Evolutionary conservation across 1,140 invertebrate species (phyloP).

Genomic region (Zaprionus ornatus): DNA sequence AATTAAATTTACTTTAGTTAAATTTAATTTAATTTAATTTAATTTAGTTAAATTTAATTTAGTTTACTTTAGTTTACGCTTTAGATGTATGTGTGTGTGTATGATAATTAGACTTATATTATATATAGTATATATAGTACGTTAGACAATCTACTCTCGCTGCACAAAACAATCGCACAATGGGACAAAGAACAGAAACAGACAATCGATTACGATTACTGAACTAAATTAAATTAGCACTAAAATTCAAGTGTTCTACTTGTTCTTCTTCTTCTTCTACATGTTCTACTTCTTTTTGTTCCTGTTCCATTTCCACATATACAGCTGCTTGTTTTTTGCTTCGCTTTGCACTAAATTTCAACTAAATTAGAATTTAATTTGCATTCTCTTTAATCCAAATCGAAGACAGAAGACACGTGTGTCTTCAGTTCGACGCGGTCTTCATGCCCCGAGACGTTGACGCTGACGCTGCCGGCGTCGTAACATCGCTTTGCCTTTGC

Average conservation of each 20-base stretch:
- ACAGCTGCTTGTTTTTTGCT: conserved; percentile 12
- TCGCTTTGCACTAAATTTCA: conserved; percentile 74
- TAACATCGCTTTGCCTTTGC: conserved; percentile 26
- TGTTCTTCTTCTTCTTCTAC: conserved; percentile 13
- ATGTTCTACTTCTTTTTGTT: not conserved
- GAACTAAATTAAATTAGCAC: conserved; percentile 31
- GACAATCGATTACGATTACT: not conserved
- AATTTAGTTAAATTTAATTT: conserved; percentile 42
- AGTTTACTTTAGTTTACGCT: conserved; percentile 44
- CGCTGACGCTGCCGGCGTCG: conserved; percentile 18
- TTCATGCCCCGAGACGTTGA: conserved; percentile 49
- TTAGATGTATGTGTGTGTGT: not conserved
- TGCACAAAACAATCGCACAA: conserved; percentile 1
- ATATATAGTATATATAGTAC: conserved; percentile 46
- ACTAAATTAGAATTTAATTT: conserved; percentile 79
- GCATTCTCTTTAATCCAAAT: conserved; percentile 39
- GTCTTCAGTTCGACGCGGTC: conserved; percentile 64
- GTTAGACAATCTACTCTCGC: conserved; percentile 13
- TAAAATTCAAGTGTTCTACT: conserved; percentile 28
- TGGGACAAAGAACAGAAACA: not conserved
- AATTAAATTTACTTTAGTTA: conserved; percentile 43
- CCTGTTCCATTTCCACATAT: not conserved
- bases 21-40: conserved; percentile 4
- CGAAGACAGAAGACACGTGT: conserved; percentile 28
- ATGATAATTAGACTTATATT: not conserved